phyloP scores from a whole-genome alignment of 2,113 vertebrate genomes.

The Grammomys dolichurus region DNA sequence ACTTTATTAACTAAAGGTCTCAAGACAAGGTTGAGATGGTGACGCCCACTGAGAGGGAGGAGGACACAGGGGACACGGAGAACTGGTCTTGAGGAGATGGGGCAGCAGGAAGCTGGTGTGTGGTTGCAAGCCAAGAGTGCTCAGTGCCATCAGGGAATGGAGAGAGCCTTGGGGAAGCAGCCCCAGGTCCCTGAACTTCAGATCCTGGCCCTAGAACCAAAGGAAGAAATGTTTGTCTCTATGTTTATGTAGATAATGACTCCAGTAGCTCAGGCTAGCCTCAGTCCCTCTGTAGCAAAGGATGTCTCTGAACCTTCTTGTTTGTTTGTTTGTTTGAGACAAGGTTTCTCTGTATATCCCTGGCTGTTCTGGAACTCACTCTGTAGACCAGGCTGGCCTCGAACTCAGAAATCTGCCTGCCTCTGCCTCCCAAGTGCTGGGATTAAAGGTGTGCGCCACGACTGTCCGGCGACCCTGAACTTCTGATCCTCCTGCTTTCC shows the following conservation, averaged over 20 bases:
- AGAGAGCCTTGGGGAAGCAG: neutral
- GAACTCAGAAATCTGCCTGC: too few relatives aligned
- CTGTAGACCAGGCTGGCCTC: too few relatives aligned
- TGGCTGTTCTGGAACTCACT: too few relatives aligned
- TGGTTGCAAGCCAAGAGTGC: accelerated
- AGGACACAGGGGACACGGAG: neutral
- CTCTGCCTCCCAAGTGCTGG: too few relatives aligned
- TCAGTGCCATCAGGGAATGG: neutral
- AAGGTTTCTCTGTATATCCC: too few relatives aligned
- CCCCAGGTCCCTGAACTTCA: too few relatives aligned
- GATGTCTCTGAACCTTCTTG: neutral
- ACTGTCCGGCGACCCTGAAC: neutral
- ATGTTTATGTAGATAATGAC: neutral
- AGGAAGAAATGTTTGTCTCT: neutral
- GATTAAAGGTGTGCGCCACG: too few relatives aligned
- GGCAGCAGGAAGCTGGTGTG: neutral
- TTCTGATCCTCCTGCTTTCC: neutral
- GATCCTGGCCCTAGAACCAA: neutral
- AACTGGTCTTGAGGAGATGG: neutral
- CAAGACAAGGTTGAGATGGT: neutral
- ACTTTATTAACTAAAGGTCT: neutral
- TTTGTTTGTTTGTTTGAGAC: too few relatives aligned
- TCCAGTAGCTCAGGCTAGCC: neutral
- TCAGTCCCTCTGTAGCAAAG: neutral
- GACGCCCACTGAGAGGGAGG: neutral